Evolutionary conservation across 2,113 vertebrate species (phyloP), one percentile per base, ranked within the genome.

Genomic region (Chaetodon trifascialis): DNA sequence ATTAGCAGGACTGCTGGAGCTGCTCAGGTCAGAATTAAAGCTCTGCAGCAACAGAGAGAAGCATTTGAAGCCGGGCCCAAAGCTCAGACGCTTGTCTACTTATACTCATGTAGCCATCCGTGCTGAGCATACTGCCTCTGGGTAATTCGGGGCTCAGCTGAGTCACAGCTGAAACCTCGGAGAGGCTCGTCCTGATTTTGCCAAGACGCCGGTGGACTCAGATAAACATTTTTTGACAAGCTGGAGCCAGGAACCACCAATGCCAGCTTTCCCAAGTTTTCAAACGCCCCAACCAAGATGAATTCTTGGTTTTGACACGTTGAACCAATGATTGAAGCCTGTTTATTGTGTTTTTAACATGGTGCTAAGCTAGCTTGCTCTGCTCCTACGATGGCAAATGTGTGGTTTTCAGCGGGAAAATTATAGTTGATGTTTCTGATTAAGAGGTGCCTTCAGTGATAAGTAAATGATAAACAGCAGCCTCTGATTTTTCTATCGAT

Each of bases 81-180:
- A 51, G 8, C 70, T 62, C 47, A 14, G 16, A 19, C 12, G 6
- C 67, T 59, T 51, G 15, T 10, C 81, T 66, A 0, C 80, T 79
- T n/a, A 38, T 2, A 11, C 56, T 78, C 58, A 0, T 10, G 46
- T 17, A 21, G 63, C 58, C 56, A 0, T 30, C 78, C 54, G 25
- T 14, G 59, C 59, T 34, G n/a, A 79, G 63, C 78, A 5, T 19
- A 4, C 59, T 30, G 80, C 79, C 88, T 62, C 68, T 47, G 88
- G 59, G 34, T 54, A 77, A 60, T 75, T 84, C 75, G 10, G 15
- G 79, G 60, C 84, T 63, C 62, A 19, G 73, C 75, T 79, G 84
- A 88, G 82, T 86, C 82, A 87, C 70, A 68, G n/a, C 62, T 21
- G 56, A 85, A 83, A 56, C 76, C 60, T 72, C 79, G 79, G 79